Evolutionary conservation across 2,113 vertebrate genomes (phyloP), one percentile per base, ranked within the genome.

Genomic region (Heteronetta atricapilla): DNA sequence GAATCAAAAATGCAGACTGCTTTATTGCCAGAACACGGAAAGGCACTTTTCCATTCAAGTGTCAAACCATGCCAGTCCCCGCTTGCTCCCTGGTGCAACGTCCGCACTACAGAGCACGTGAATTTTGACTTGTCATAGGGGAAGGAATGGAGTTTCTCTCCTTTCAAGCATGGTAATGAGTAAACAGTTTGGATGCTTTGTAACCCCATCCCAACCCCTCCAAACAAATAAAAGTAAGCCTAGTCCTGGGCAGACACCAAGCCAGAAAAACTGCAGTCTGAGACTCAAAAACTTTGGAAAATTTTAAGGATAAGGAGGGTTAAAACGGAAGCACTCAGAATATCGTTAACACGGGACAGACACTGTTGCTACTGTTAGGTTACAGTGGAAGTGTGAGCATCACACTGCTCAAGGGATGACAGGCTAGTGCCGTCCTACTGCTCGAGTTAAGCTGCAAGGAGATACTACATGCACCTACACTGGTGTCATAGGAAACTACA

Each of bases 241-340:
- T 79, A 75, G 52, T 15, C 75, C 8, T 8, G 34, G 80, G 75
- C 36, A 94, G 69, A 92, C 66, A 96, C 28, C 66, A 96, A 92
- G 66, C 42, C 53, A 78, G 8, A 81, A 66, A 93, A 88, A 88
- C 22, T 50, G 62, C 70, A 88, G 58, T 29, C 38, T 60, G 62
- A 93, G 89, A 48, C 33, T 29, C 55, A 84, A 85, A 93, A 90
- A 74, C 55, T 80, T 52, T 59, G 59, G 69, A 69, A 91, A 85
- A 42, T 22, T 76, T 53, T 42, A 82, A 40, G 18, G 67, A 91
- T 66, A 86, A 90, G 75, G 38, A 90, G 60, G 68, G 84, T 86
- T 79, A 86, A 82, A 96, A 69, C 34, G 44, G 80, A 93, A 95
- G 88, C 75, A 80, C 16, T 38, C 8, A 79, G 72, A 88, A 66